Percentiles rank a stretch among this genome's conserved stretches.
phyloP scores from a whole-genome alignment of 2,888 invertebrate species.

The Zaprionus obscuricornis region DNA sequence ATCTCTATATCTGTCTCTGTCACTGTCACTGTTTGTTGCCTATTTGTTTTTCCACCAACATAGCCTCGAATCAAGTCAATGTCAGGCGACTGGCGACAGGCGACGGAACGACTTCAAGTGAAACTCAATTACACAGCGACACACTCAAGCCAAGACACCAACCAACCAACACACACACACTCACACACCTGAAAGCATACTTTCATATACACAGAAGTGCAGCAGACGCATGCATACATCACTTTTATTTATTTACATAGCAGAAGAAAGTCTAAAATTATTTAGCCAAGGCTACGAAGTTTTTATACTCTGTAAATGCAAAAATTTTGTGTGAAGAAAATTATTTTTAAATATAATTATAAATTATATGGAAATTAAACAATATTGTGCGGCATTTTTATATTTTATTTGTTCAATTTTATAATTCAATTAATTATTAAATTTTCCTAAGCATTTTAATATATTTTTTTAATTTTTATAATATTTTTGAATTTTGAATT shows the following conservation, averaged over 20 bases:
- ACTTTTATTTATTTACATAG: constrained; percentile 68
- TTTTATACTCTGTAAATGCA: constrained; percentile 22
- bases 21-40: constrained; percentile 25
- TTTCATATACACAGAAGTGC: constrained; percentile 14
- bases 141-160: constrained; percentile 26
- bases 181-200: constrained; percentile 22
- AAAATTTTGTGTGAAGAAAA: too few relatives aligned
- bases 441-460: too few relatives aligned
- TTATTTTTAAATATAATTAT: too few relatives aligned
- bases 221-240: constrained; percentile 45
- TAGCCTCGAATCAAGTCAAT: constrained; percentile 65
- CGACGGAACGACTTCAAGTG: constrained; percentile 39
- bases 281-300: background rate
- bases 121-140: constrained; percentile 67
- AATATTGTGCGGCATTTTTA: too few relatives aligned
- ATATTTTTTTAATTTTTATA: too few relatives aligned
- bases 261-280: constrained; percentile 9
- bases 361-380: background rate
- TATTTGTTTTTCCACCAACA: constrained; percentile 57
- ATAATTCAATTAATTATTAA: too few relatives aligned
- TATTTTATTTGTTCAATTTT: too few relatives aligned
- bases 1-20: background rate
- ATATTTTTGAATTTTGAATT: too few relatives aligned
- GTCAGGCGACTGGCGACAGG: constrained; percentile 56
- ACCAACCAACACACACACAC: constrained; percentile 12